A percentile compares a stretch with the other conserved stretches of the same genome.
Conservation (phyloP, 2,888 invertebrate species). For the Galerucella calmariensis region DNA sequence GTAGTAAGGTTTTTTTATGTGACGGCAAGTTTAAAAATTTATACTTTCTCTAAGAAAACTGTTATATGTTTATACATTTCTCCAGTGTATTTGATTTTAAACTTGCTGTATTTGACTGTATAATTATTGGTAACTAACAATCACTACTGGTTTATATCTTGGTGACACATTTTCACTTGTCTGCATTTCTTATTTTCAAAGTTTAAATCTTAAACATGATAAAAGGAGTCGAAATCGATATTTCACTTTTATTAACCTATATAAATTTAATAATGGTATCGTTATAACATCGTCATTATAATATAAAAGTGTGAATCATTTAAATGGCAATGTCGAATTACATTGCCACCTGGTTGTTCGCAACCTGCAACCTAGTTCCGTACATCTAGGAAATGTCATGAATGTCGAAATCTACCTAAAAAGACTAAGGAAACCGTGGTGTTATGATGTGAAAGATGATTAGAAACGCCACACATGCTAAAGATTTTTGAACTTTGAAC, state of each 20-base stretch:
- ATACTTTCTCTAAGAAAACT: neutral
- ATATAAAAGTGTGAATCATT: too few species aligned
- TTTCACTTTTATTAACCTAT: too few species aligned
- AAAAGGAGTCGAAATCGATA: neutral
- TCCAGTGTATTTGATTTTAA: slow-evolving; percentile 17
- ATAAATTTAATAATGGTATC: neutral
- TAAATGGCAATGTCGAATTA: too few species aligned
- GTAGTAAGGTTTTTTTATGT: slow-evolving; percentile 8
- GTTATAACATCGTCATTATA: too few species aligned
- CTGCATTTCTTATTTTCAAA: slow-evolving; percentile 30
- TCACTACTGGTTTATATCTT: slow-evolving; percentile 31
- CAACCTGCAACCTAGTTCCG: too few species aligned
- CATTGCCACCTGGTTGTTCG: too few species aligned
- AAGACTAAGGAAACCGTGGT: too few species aligned
- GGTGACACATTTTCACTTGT: slow-evolving; percentile 32
- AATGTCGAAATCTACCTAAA: too few species aligned
- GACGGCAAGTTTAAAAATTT: neutral
- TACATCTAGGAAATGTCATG: too few species aligned
- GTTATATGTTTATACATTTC: neutral
- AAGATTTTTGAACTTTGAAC: slow-evolving; percentile 1
- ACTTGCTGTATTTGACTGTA: slow-evolving; percentile 16
- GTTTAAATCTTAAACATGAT: slow-evolving; percentile 18
- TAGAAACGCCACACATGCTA: neutral
- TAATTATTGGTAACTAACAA: slow-evolving; percentile 29
- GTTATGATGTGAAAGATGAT: too few species aligned